These are phyloP conservation scores for Eueides isabella DNA, from an alignment of 1,140 invertebrate genomes.

Conservation along the genomic window DNA sequence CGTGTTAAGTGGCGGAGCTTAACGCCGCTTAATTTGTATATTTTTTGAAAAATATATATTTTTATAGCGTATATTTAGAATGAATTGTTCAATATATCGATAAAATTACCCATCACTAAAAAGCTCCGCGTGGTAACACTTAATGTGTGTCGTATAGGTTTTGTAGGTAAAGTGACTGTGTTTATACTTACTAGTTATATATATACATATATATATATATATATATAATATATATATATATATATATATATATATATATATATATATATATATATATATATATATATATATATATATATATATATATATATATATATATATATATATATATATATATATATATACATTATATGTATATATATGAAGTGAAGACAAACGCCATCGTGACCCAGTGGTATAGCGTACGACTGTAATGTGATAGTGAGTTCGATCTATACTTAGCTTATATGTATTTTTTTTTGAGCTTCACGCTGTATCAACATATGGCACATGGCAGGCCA, in stretches of 20 bases:
- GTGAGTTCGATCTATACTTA: background rate
- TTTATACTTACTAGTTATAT: background rate
- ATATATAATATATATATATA: background rate
- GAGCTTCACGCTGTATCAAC: no score
- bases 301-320: background rate
- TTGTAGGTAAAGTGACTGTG: constrained; percentile 9
- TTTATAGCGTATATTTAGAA: no score
- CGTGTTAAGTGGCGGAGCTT: no score
- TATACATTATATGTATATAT: no score
- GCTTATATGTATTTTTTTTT: no score
- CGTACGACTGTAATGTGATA: background rate
- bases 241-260: background rate
- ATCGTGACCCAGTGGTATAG: background rate
- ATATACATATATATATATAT: background rate
- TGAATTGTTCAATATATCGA: no score
- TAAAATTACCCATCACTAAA: constrained; percentile 32
- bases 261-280: background rate
- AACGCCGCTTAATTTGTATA: no score
- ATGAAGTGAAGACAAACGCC: background rate
- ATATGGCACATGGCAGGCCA: no score
- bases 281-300: background rate
- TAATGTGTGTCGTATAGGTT: constrained; percentile 29
- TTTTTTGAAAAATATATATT: no score
- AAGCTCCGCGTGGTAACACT: constrained; percentile 24
- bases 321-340: background rate